Percentiles rank a stretch among this genome's conserved stretches.
Evolutionary conservation across 2,113 vertebrate species (phyloP).

Genomic region (Melierax canorus): DNA sequence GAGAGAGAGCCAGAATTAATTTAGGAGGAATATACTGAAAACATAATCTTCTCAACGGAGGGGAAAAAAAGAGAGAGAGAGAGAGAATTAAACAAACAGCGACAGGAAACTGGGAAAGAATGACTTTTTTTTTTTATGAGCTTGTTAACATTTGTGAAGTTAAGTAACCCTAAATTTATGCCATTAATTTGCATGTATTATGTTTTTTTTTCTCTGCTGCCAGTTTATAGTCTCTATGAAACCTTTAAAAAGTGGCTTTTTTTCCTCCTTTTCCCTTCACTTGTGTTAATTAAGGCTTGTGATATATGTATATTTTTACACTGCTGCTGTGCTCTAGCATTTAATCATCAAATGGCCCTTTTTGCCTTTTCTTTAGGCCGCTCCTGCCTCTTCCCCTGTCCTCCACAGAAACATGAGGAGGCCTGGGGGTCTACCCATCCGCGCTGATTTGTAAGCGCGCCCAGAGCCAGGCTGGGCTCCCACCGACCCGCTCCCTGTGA

Average conservation of each 20-base stretch:
- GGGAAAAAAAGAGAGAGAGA: not conserved
- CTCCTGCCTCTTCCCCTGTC: not conserved
- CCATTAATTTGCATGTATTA: conserved; percentile 70
- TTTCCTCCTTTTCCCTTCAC: conserved; percentile 48
- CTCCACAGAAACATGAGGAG: not conserved
- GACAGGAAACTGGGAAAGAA: conserved; percentile 59
- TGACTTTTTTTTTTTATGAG: conserved; percentile 67
- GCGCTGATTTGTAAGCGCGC: not conserved
- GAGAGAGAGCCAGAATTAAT: conserved; percentile 47
- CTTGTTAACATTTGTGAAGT: conserved; percentile 75
- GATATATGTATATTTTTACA: conserved; percentile 57
- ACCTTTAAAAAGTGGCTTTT: conserved; percentile 59
- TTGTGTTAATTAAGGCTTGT: conserved; percentile 69
- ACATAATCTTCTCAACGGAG: conserved; percentile 50
- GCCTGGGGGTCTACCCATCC: not conserved
- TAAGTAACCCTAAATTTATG: conserved; percentile 73
- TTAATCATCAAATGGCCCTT: conserved; percentile 47
- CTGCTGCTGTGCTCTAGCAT: conserved; percentile 5
- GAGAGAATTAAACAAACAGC: conserved; percentile 51
- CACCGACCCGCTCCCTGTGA: not conserved
- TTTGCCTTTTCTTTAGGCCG: not conserved
- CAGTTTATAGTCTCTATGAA: conserved; percentile 55
- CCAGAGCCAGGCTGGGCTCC: not conserved
- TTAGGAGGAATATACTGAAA: conserved; percentile 54
- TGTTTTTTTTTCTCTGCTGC: conserved; percentile 6